Evolutionary conservation across 2,888 invertebrate genomes (phyloP).

Genomic region (Glyphotaelius pellucidus): DNA sequence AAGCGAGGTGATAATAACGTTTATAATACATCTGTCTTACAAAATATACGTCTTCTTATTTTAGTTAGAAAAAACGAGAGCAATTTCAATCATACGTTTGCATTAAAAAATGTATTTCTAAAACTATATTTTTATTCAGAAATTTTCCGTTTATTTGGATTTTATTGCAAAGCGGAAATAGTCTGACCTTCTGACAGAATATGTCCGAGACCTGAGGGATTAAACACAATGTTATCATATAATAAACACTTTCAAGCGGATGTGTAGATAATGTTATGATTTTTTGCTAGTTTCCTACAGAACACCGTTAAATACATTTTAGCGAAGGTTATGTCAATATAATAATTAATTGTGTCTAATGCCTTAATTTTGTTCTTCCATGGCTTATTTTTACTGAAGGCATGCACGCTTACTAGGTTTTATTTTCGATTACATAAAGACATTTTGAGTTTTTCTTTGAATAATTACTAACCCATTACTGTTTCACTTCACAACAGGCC

Average conservation of each 20-base stretch:
- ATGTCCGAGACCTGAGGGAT: too few relatives aligned
- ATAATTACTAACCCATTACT: slow-evolving; percentile 13
- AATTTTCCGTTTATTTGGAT: too few relatives aligned
- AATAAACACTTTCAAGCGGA: not conserved
- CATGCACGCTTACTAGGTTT: not conserved
- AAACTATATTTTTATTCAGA: too few relatives aligned
- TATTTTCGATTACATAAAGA: not conserved
- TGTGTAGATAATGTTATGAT: not conserved
- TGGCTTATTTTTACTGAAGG: not conserved
- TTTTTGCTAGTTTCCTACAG: not conserved
- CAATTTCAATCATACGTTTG: too few relatives aligned
- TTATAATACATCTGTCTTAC: too few relatives aligned
- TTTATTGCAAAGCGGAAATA: too few relatives aligned
- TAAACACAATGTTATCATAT: not conserved
- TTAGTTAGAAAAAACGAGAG: too few relatives aligned
- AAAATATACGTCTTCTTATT: too few relatives aligned
- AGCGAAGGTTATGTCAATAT: not conserved
- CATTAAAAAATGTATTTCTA: too few relatives aligned
- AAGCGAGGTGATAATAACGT: too few relatives aligned
- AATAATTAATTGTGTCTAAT: not conserved
- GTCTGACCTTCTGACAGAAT: too few relatives aligned
- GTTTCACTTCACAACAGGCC: slow-evolving; percentile 46
- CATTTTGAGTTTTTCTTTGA: not conserved
- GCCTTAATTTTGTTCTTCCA: not conserved
- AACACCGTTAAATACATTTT: not conserved